Evolutionary conservation across 1,140 invertebrate genomes (phyloP), one percentile per base, ranked within the genome.

Genomic region (Idris sp.): DNA sequence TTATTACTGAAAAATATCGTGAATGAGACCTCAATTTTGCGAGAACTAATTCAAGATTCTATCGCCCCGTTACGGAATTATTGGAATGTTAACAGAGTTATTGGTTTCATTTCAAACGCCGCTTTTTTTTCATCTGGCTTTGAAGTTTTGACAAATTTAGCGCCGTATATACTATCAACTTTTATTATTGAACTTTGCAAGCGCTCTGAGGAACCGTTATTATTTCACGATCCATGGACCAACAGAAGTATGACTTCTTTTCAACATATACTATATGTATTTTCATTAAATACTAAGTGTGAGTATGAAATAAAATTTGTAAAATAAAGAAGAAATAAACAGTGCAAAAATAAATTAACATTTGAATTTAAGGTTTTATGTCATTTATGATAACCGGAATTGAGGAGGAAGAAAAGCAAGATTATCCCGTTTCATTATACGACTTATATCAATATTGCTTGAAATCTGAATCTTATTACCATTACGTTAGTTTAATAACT

Each of bases 211-310:
- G 79, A 84, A 67, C 69, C 77, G 0, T 28, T 64, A 9, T 13
- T 25, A 1, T 86, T 87, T 65, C 44, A 84, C 33, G 84, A 87
- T 78, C 84, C 86, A 2, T 87, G 85, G 85, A 73, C 80, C 8
- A 71, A 76, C 38, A 6, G 26, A 10, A 79, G 79, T 44, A 49
- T 83, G 2, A 48, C 77, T 3, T 79, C 77, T 9, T 86, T 88
- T 61, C 62, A 83, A 33, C 85, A 88, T 38, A 74, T 86, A 16
- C 35, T 88, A 3, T 58, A 80, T 22, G 36, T 85, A 0, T 83
- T 88, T 51, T 84, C 84, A 7, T 67, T 87, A 0, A 88, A 85
- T 54, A 84, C 84, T 5, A 80, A 82, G 74, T 88, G 86, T 87
- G 64, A 58, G 36, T 54, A n/a, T n/a, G n/a, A 19, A 19, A 46